Conservation (phyloP, 2,113 vertebrate genomes). For the Carollia perspicillata region DNA sequence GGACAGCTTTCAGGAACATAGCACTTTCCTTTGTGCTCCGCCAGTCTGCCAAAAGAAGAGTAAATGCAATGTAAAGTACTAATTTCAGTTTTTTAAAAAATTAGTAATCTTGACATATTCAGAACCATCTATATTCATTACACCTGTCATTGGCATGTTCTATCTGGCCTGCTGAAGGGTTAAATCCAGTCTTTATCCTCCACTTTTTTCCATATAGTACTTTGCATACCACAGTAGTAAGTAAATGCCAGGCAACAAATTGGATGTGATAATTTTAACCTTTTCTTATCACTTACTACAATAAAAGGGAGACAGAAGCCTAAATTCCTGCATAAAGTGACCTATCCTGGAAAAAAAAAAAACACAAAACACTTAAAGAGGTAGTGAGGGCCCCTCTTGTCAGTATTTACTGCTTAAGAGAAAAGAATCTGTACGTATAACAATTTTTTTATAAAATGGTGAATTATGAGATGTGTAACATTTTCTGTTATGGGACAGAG, state of each 20-base stretch:
- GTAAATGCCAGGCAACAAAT: neutral
- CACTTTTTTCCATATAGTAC: neutral
- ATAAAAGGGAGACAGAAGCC: neutral
- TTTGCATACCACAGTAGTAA: neutral
- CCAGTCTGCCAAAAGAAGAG: slow-evolving; percentile 85
- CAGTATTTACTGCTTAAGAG: neutral
- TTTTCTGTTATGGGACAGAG: neutral
- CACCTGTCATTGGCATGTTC: neutral
- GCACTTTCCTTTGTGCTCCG: slow-evolving; percentile 93
- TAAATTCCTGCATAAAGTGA: neutral
- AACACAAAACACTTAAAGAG: neutral
- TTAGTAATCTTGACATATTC: neutral
- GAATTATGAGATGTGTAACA: neutral
- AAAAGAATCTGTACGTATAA: neutral
- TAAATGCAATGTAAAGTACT: neutral
- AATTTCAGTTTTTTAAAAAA: neutral
- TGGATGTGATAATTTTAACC: neutral
- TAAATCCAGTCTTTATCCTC: neutral
- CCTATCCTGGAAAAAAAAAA: neutral
- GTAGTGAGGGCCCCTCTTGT: neutral
- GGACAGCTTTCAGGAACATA: slow-evolving; percentile 97
- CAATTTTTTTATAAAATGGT: neutral
- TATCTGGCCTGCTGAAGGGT: accelerated
- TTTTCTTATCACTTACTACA: neutral
- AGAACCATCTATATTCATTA: neutral